These are phyloP conservation scores for Labrus mixtus DNA, from an alignment of 2,113 vertebrate species.

Conservation along the genomic window DNA sequence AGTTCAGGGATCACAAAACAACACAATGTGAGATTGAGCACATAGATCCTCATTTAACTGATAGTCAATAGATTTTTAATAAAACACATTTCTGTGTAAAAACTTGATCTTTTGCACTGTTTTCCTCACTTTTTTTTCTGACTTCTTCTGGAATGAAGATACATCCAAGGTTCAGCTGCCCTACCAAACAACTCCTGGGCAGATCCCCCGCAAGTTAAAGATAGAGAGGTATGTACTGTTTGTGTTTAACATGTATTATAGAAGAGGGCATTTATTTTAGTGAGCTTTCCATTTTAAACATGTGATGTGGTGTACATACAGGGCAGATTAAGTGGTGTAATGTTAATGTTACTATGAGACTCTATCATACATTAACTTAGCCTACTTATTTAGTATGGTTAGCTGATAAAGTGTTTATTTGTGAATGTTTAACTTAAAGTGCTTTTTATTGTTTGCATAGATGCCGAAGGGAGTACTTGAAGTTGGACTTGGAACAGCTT, in stretches of 20 bases:
- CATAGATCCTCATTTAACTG: too few relatives aligned
- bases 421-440: background rate
- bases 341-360: too few relatives aligned
- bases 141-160: constrained; percentile 83
- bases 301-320: too few relatives aligned
- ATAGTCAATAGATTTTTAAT: background rate
- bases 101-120: background rate
- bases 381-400: background rate
- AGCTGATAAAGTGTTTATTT: too few relatives aligned
- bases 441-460: constrained; percentile 73
- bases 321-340: too few relatives aligned
- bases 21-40: constrained; percentile 85
- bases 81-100: background rate
- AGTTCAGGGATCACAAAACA: constrained; percentile 77
- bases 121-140: constrained; percentile 16
- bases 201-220: too few relatives aligned
- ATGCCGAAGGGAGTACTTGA: constrained; percentile 83
- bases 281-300: too few relatives aligned
- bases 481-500: constrained; percentile 85
- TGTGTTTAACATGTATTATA: too few relatives aligned
- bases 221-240: too few relatives aligned
- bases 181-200: too few relatives aligned
- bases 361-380: background rate
- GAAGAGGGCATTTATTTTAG: too few relatives aligned
- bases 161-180: constrained; percentile 91